Base-by-base conservation (phyloP, 2,113 vertebrate species). In the Pelmatolapia mariae region DNA sequence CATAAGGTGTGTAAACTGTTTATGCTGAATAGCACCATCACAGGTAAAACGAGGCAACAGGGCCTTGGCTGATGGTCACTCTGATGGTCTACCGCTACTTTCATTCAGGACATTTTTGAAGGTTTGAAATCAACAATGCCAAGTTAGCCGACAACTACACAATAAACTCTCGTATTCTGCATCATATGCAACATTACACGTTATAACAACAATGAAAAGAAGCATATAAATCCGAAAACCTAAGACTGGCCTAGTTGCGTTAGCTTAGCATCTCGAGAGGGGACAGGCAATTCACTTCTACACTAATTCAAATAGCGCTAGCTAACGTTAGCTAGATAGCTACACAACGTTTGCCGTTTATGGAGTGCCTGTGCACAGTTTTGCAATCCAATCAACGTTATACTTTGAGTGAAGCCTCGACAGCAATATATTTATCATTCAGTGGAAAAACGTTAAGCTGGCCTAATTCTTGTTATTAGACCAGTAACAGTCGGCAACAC, bases 191-290 rank as follows among this genome's bases (percentile, higher is more conserved):
- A 3, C 9, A 15, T 13, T 4, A 2, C 8, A 3, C 11, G 2
- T 10, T 45, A 76, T 6, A 63, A 10, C 4, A 19, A 10, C 13
- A 4, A n/a, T 4, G 7, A 53, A 53, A 12, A 36, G 4, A 61
- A 2, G 24, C 6, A 4, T 50, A 19, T 10, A 6, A 43, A n/a
- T n/a, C 7, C 18, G 40, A 59, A 50, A 19, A 16, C 10, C 1
- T 11, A 11, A 10, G n/a, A 16, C 57, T 86, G 89, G 90, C 86
- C 3, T 31, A 10, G 15, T 40, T 56, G 82, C 79, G 8, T 92
- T 95, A 93, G 92, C 94, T 90, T 92, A 92, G 90, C 90, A 63
- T 79, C 16, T n/a, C 1, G 4, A 10, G 10, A 29, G 80, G 15
- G 88, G 89, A 45, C 86, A 85, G 85, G 83, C 86, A 71, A 36